Evolutionary conservation across 2,113 vertebrate genomes (phyloP), one percentile per base, ranked within the genome.

Genomic region (Pseudolaguvia tuberculata): DNA sequence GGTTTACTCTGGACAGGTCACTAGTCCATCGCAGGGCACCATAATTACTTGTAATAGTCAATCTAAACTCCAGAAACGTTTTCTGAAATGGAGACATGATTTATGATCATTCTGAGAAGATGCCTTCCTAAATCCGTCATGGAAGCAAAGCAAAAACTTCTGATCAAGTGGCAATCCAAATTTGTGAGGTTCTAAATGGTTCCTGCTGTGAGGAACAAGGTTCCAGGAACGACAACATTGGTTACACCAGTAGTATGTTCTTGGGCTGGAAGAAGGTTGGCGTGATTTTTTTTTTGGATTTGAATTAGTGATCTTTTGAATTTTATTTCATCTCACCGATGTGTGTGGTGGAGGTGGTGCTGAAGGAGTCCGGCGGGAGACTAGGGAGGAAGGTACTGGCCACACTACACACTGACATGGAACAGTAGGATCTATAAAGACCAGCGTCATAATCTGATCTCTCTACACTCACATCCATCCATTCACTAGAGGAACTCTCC

Each of bases 301-400:
- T n/a, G n/a, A n/a, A n/a, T n/a, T n/a, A n/a, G n/a, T n/a, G n/a
- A n/a, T 0, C n/a, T 45, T 23, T n/a, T 21, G 3, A 47, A 4
- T 23, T 23, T 23, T 17, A 9, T 10, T 3, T 47, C 15, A 65
- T 17, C 79, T 81, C 68, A 92, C 91, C 92, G 42, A 92, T 90
- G 50, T 89, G 88, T 21, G 91, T 92, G 42, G 84, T 79, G 70
- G 90, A 91, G 29, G 81, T 66, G 21, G 85, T 87, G 62, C 78
- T 78, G 0, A 82, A 76, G 31, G 86, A 86, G 47, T 87, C 85
- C 0, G 86, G 84, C 45, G 87, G 86, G 29, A 87, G 86, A 71
- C 88, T 87, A 0, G 90, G 87, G 55, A 89, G 82, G 70, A 87
- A 86, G 62, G 88, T 91, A 80, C 90, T 91, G 71, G 86, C 87